Conservation (phyloP, 1,140 invertebrate species). For the Drosophila setifemur region DNA sequence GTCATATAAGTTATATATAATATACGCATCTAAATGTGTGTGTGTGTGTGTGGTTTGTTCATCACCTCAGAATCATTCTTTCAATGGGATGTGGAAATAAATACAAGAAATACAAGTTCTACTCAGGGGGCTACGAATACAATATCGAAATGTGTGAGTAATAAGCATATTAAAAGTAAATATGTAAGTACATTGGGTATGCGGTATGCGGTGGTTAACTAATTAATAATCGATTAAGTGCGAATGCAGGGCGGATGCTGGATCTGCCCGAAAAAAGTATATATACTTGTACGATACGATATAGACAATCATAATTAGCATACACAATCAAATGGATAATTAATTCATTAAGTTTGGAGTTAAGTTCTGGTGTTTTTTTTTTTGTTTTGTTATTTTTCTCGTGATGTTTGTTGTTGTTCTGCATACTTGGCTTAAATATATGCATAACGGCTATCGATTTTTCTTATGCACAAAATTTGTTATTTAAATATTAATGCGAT, state of each 20-base stretch:
- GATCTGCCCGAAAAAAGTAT: conserved; percentile 22
- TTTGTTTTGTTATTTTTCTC: conserved; percentile 3
- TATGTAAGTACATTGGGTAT: conserved; percentile 34
- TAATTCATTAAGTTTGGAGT: conserved; percentile 37
- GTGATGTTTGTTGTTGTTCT: conserved; percentile 4
- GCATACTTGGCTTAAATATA: conserved; percentile 43
- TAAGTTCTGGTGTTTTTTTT: conserved; percentile 15
- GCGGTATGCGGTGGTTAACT: conserved; percentile 39
- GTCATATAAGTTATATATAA: conserved; percentile 50
- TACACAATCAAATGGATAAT: conserved; percentile 52
- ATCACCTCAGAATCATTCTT: conserved; percentile 10
- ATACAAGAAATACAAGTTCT: conserved; percentile 29
- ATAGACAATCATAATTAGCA: conserved; percentile 49
- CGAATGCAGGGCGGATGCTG: conserved; percentile 8
- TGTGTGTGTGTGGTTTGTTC: not conserved
- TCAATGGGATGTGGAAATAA: conserved; percentile 20
- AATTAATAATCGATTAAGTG: conserved; percentile 44
- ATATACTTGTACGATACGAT: conserved; percentile 26
- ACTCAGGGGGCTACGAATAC: conserved; percentile 39
- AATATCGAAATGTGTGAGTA: conserved; percentile 44
- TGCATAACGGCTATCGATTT: conserved; percentile 35
- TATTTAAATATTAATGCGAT: conserved; percentile 36
- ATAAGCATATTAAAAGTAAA: conserved; percentile 42
- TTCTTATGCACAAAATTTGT: conserved; percentile 37
- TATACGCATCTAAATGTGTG: conserved; percentile 54